Evolutionary conservation across 2,888 invertebrate genomes (phyloP).

Genomic region (Noctua janthina): DNA sequence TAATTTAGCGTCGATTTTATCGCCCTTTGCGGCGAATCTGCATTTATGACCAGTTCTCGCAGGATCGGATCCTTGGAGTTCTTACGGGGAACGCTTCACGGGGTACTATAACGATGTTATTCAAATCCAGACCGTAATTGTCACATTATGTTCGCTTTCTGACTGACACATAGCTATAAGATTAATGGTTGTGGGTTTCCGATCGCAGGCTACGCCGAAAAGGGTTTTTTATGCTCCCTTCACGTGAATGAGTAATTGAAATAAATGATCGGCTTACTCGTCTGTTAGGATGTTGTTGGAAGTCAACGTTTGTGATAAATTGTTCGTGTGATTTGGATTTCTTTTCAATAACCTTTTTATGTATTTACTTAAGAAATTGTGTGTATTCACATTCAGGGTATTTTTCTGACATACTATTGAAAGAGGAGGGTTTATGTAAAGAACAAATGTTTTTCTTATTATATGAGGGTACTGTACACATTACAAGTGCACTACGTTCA

Average conservation of each 20-base stretch:
- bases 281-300: constrained; percentile 53
- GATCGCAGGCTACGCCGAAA: constrained; percentile 60
- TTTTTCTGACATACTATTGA: constrained; percentile 32
- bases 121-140: constrained; percentile 70
- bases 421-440: background rate
- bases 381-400: constrained; percentile 29
- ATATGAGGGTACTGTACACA: background rate
- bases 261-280: constrained; percentile 67
- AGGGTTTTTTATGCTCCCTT: constrained; percentile 65
- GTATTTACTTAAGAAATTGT: constrained; percentile 39
- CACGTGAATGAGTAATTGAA: constrained; percentile 69
- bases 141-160: constrained; percentile 68
- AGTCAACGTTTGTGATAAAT: constrained; percentile 67
- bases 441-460: constrained; percentile 19
- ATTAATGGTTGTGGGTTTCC: constrained; percentile 69
- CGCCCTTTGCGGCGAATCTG: constrained; percentile 65
- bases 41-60: constrained; percentile 63
- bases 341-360: constrained; percentile 47
- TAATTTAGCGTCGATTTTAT: constrained; percentile 72
- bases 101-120: constrained; percentile 51
- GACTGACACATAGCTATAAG: constrained; percentile 69
- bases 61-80: constrained; percentile 42
- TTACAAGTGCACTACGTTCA: background rate
- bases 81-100: constrained; percentile 24
- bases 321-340: constrained; percentile 57